phyloP scores from a whole-genome alignment of 2,797 vertebrate species.

The Sarcophilus harrisii region DNA sequence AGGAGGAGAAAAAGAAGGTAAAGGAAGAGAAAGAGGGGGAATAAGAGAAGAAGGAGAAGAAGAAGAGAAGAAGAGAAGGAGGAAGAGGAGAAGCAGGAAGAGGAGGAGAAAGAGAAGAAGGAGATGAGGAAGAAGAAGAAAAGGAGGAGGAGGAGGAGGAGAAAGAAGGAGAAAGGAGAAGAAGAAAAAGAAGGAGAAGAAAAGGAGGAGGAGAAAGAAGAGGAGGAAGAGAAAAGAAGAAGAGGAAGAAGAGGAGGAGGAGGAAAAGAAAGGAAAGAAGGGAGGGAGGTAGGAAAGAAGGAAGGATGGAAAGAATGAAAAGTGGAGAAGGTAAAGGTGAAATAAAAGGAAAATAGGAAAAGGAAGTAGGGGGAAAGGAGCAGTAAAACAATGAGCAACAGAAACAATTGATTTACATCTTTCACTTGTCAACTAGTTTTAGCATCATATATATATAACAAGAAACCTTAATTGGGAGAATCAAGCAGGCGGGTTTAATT shows the following conservation, averaged over 20 bases:
- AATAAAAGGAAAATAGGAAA: background rate
- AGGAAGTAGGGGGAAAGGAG: background rate
- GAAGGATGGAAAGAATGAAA: background rate
- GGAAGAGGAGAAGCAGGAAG: too few species aligned
- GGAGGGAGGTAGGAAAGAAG: rapidly evolving
- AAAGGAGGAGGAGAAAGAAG: too few species aligned
- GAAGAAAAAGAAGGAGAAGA: too few species aligned
- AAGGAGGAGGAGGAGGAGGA: too few species aligned
- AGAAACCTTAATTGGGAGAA: background rate
- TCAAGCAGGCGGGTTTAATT: background rate
- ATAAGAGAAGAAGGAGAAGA: too few species aligned
- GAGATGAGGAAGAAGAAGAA: rapidly evolving
- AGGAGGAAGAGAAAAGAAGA: rapidly evolving
- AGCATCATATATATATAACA: background rate
- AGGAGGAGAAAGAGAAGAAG: rapidly evolving
- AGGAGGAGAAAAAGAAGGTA: too few species aligned
- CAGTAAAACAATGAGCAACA: background rate
- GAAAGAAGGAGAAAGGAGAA: too few species aligned
- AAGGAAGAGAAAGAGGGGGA: rapidly evolving
- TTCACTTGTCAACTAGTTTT: background rate
- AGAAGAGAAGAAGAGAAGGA: too few species aligned
- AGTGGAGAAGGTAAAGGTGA: background rate
- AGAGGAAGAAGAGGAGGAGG: too few species aligned
- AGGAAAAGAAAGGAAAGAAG: too few species aligned
- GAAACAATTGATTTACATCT: background rate